A percentile compares a stretch with the other conserved stretches of the same genome.
phyloP scores from a whole-genome alignment of 2,888 invertebrate species.

The Mycogona germanica region DNA sequence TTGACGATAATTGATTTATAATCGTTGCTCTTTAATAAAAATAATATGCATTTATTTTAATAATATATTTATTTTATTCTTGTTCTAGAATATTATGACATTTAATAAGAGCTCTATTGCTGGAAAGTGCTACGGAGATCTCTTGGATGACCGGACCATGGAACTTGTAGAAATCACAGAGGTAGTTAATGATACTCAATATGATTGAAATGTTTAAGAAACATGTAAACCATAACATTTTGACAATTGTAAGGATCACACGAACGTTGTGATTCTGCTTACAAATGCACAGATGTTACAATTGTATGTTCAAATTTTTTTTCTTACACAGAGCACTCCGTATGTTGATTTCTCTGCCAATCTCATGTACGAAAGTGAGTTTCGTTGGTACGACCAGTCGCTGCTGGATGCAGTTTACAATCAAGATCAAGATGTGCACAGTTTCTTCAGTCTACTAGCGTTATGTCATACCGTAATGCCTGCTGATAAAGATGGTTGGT shows the following conservation, averaged over 20 bases:
- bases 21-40: too few species aligned
- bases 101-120: constrained; percentile 98
- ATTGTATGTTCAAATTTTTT: neutral
- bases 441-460: constrained; percentile 84
- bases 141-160: constrained; percentile 72
- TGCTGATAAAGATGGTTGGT: constrained; percentile 61
- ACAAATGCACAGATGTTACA: neutral
- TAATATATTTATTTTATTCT: constrained; percentile 13
- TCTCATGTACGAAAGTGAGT: constrained; percentile 77
- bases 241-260: too few species aligned
- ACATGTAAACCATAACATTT: neutral
- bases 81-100: constrained; percentile 86
- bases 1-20: too few species aligned
- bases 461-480: constrained; percentile 99
- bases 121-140: constrained; percentile 82
- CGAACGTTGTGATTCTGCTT: neutral
- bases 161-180: constrained; percentile 76
- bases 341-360: constrained; percentile 91
- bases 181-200: constrained; percentile 39
- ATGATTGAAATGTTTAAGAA: neutral
- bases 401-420: constrained; percentile 65
- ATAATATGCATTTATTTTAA: neutral
- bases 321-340: constrained; percentile 49
- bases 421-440: constrained; percentile 60
- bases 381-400: constrained; percentile 83